Conservation (phyloP, 2,113 vertebrate genomes). For the Sebastes fasciatus region DNA sequence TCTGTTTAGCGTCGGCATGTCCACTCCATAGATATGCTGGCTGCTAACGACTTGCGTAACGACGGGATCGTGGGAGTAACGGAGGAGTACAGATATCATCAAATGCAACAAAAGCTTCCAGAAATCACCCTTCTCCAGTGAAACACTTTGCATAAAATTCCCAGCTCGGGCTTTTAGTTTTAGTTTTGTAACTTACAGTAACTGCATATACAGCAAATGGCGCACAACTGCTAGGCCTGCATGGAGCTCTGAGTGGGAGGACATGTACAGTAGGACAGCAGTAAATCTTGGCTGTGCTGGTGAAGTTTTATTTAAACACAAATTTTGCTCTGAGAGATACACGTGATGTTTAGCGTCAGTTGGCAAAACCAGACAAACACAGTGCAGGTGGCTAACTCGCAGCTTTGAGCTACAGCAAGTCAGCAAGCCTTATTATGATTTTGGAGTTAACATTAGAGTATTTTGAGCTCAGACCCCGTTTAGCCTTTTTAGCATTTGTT, state of each 20-base stretch:
- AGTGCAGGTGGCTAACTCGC: background rate
- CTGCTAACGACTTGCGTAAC: background rate
- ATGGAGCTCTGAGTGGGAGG: background rate
- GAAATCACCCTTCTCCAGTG: background rate
- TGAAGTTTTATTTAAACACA: too few species aligned
- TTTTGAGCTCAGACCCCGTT: background rate
- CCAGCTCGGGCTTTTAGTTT: background rate
- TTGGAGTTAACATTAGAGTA: too few species aligned
- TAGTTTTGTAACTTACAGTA: background rate
- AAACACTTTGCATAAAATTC: background rate
- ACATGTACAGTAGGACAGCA: background rate
- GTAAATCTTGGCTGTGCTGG: too few species aligned
- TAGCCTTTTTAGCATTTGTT: background rate
- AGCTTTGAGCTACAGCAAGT: background rate
- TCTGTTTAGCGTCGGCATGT: slow-evolving; percentile 60
- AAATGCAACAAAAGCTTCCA: slow-evolving; percentile 11
- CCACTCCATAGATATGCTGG: slow-evolving; percentile 39
- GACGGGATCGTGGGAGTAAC: slow-evolving; percentile 14
- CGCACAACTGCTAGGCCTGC: background rate
- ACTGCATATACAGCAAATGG: background rate
- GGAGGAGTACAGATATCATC: slow-evolving; percentile 16
- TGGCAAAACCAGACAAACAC: background rate
- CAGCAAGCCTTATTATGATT: background rate
- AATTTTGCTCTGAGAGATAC: too few species aligned
- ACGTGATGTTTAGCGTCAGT: too few species aligned